A percentile compares a stretch with the other conserved stretches of the same genome.
Conservation (phyloP, 2,113 vertebrate genomes). For the Urocynchramus pylzowi region DNA sequence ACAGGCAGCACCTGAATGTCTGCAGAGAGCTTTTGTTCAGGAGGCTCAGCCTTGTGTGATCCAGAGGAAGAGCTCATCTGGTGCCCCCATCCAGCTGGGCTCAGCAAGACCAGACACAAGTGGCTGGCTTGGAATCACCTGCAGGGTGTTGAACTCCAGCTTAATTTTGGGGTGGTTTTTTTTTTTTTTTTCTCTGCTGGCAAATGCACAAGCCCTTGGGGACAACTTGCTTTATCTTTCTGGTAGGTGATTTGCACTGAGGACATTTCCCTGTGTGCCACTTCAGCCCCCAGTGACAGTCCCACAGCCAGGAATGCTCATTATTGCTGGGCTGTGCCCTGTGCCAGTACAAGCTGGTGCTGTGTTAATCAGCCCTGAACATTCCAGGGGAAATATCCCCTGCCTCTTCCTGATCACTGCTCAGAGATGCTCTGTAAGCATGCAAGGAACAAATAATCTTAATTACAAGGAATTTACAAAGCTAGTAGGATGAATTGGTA, state of each 20-base stretch:
- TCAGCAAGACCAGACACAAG: not conserved
- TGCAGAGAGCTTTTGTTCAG: not conserved
- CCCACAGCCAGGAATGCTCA: not conserved
- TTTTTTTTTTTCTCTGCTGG: not conserved
- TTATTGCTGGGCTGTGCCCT: not conserved
- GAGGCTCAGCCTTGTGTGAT: not conserved
- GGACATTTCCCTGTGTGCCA: not conserved
- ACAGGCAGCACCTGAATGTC: not conserved
- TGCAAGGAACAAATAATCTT: not conserved
- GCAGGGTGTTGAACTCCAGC: not conserved
- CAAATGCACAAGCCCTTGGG: not conserved
- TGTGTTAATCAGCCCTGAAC: not conserved
- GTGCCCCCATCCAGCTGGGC: not conserved
- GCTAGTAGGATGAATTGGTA: not conserved
- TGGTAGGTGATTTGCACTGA: not conserved
- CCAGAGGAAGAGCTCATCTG: not conserved
- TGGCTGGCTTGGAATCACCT: not conserved
- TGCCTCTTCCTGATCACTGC: not conserved
- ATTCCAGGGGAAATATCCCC: not conserved
- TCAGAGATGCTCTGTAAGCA: not conserved
- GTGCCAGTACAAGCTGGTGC: not conserved
- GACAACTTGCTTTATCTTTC: not conserved
- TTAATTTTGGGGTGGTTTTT: not conserved
- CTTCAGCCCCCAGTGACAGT: not conserved
- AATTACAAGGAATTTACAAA: not conserved